Evolutionary conservation across 2,888 invertebrate genomes (phyloP).

Genomic region (Tryphoninae sp.): DNA sequence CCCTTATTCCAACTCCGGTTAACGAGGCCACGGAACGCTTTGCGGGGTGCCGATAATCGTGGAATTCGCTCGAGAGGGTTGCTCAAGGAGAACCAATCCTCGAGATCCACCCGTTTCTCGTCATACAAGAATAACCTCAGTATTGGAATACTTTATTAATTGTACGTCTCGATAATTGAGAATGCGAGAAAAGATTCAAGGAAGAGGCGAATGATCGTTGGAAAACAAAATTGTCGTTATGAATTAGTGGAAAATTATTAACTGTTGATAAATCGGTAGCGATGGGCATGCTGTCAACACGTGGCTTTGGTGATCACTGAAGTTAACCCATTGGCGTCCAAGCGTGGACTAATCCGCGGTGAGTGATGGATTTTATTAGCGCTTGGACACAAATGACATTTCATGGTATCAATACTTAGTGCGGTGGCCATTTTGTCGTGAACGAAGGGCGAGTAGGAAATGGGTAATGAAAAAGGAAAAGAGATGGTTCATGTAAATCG

Average conservation of each 20-base stretch:
- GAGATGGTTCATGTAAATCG: too few species aligned
- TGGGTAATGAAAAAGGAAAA: too few species aligned
- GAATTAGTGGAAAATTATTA: neutral
- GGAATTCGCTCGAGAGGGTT: slow-evolving; percentile 21
- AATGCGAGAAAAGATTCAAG: neutral
- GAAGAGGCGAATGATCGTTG: neutral
- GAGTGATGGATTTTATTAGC: too few species aligned
- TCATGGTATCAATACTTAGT: too few species aligned
- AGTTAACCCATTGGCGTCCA: too few species aligned
- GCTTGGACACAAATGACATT: too few species aligned
- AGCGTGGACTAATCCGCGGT: too few species aligned
- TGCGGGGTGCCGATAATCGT: slow-evolving; percentile 66
- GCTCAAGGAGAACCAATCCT: neutral
- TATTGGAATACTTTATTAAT: neutral
- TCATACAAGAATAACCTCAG: neutral
- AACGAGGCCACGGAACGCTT: slow-evolving; percentile 70
- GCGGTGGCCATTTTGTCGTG: too few species aligned
- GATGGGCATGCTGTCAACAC: neutral
- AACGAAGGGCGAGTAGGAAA: too few species aligned
- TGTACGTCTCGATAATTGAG: neutral
- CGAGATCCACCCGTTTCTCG: neutral
- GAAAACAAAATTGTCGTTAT: neutral
- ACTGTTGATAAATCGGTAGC: neutral
- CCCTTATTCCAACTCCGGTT: slow-evolving; percentile 22
- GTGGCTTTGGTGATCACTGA: neutral